Conservation (phyloP, 2,888 invertebrate species). For the Itoplectis maculator region DNA sequence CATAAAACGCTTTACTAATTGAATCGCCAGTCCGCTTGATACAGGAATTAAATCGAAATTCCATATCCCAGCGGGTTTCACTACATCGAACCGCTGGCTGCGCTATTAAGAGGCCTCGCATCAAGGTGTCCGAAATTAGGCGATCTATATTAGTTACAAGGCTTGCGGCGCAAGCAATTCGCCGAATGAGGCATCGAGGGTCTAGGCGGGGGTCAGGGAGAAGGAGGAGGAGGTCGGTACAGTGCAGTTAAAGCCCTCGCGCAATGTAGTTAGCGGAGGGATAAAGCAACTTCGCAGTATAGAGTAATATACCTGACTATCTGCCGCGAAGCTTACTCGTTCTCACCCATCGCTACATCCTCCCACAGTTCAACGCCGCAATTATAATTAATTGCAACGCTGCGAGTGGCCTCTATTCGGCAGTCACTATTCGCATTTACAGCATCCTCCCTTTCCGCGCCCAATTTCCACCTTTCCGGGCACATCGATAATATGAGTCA, state of each 20-base stretch:
- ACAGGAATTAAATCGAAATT: too few relatives aligned
- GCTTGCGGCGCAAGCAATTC: background rate
- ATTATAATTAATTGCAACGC: conserved; percentile 75
- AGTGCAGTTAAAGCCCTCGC: conserved; percentile 28
- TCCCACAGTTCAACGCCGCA: conserved; percentile 70
- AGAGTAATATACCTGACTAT: conserved; percentile 42
- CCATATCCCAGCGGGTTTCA: too few relatives aligned
- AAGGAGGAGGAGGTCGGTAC: background rate
- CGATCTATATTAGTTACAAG: background rate
- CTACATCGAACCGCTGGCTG: too few relatives aligned
- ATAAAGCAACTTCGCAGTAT: conserved; percentile 35
- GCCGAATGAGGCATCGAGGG: background rate
- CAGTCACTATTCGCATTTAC: conserved; percentile 8
- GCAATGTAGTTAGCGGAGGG: conserved; percentile 28
- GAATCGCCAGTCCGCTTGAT: too few relatives aligned
- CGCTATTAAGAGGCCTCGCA: background rate
- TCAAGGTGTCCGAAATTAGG: background rate
- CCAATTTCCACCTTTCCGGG: background rate
- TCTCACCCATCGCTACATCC: conserved; percentile 70
- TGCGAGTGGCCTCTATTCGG: conserved; percentile 49
- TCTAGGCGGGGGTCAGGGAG: background rate
- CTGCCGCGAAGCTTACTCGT: conserved; percentile 45
- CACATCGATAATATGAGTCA: too few relatives aligned
- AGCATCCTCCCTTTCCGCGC: background rate
- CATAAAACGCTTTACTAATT: too few relatives aligned